phyloP scores from a whole-genome alignment of 2,888 invertebrate genomes.

The Bhutanitis thaidina region DNA sequence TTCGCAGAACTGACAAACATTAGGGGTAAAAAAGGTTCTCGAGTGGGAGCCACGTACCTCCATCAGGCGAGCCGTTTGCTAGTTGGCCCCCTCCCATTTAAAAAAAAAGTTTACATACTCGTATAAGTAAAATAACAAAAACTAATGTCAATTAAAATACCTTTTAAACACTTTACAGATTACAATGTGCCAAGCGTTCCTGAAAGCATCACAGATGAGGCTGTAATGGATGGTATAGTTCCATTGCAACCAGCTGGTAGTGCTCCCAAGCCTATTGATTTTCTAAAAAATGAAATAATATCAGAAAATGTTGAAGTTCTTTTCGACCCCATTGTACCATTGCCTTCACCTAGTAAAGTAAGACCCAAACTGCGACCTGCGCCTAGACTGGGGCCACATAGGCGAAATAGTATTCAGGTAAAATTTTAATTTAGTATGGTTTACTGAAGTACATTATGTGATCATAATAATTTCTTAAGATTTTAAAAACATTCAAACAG shows the following conservation, averaged over 20 bases:
- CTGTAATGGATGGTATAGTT: conserved; percentile 65
- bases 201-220: conserved; percentile 47
- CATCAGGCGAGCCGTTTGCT: too few relatives aligned
- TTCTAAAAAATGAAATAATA: conserved; percentile 65
- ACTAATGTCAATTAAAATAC: too few relatives aligned
- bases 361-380: conserved; percentile 84
- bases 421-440: too few relatives aligned
- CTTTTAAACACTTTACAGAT: conserved; percentile 33
- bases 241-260: conserved; percentile 47
- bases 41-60: too few relatives aligned
- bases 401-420: conserved; percentile 83
- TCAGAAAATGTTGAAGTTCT: conserved; percentile 68
- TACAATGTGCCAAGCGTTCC: conserved; percentile 56
- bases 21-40: too few relatives aligned
- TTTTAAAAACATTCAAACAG: too few relatives aligned
- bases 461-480: too few relatives aligned
- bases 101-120: too few relatives aligned
- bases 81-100: too few relatives aligned
- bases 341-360: conserved; percentile 82
- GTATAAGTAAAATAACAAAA: too few relatives aligned
- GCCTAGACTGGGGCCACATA: conserved; percentile 81
- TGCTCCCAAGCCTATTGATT: conserved; percentile 54
- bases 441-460: too few relatives aligned
- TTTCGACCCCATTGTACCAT: conserved; percentile 72
- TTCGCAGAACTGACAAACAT: too few relatives aligned